A percentile compares a stretch with the other conserved stretches of the same genome.
phyloP scores from a whole-genome alignment of 2,113 vertebrate genomes.

The Nanorana parkeri region DNA sequence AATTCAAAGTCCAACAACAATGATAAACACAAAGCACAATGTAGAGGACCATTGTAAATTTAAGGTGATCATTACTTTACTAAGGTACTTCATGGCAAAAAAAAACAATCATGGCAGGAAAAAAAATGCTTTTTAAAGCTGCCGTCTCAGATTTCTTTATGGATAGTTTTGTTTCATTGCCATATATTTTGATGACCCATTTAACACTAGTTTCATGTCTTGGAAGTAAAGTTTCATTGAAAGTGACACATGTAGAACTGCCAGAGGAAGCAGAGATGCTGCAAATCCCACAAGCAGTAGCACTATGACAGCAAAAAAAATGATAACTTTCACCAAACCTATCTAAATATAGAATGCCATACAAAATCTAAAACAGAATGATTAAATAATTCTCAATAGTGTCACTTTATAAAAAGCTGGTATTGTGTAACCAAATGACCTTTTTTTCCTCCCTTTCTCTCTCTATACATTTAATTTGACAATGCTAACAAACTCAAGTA shows the following conservation, averaged over 20 bases:
- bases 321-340: constrained; percentile 11
- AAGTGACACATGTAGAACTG: constrained; percentile 28
- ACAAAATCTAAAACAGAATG: not conserved
- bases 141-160: constrained; percentile 23
- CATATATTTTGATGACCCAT: constrained; percentile 31
- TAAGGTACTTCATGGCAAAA: no score
- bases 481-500: no score
- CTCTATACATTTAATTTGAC: not conserved
- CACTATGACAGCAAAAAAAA: constrained; percentile 5
- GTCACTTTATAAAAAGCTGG: not conserved
- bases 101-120: not conserved
- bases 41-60: no score
- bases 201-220: constrained; percentile 15
- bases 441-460: not conserved
- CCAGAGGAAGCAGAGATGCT: constrained; percentile 20
- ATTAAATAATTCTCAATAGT: not conserved
- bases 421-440: not conserved
- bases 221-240: constrained; percentile 23
- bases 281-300: constrained; percentile 21
- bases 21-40: no score
- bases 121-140: not conserved
- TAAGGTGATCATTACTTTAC: no score
- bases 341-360: constrained; percentile 9
- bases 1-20: no score
- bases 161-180: constrained; percentile 15